Evolutionary conservation across 2,888 invertebrate species (phyloP).

Genomic region (Pyrrhia umbra): DNA sequence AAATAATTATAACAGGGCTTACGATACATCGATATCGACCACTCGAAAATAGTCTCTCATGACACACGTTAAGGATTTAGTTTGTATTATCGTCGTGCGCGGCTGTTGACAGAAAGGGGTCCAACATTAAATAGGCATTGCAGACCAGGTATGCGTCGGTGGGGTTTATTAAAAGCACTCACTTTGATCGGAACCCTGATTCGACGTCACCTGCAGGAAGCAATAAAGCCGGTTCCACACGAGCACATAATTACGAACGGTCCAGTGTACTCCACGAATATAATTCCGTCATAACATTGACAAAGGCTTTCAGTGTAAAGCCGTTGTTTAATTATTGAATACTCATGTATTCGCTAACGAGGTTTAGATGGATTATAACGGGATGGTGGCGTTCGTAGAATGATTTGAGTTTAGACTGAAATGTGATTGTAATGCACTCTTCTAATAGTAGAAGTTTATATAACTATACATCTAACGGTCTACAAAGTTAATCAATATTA

Average conservation of each 20-base stretch:
- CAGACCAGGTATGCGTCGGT: slow-evolving; percentile 64
- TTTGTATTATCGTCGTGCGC: slow-evolving; percentile 21
- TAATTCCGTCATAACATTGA: slow-evolving; percentile 77
- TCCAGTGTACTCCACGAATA: slow-evolving; percentile 70
- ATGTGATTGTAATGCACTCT: slow-evolving; percentile 4
- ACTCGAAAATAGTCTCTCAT: slow-evolving; percentile 42
- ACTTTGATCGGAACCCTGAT: slow-evolving; percentile 85
- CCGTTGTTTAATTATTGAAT: slow-evolving; percentile 77
- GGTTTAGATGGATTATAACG: slow-evolving; percentile 19
- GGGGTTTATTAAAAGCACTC: slow-evolving; percentile 87
- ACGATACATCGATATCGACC: slow-evolving; percentile 12
- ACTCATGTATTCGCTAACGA: slow-evolving; percentile 21
- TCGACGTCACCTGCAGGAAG: slow-evolving; percentile 86
- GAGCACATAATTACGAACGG: slow-evolving; percentile 79
- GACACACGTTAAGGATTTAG: slow-evolving; percentile 9
- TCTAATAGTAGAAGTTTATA: not conserved
- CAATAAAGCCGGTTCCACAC: slow-evolving; percentile 81
- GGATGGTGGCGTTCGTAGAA: slow-evolving; percentile 3
- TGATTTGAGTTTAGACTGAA: not conserved
- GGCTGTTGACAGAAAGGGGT: slow-evolving; percentile 39
- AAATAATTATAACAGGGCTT: slow-evolving; percentile 51
- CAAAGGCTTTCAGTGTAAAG: slow-evolving; percentile 80
- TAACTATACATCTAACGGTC: not conserved
- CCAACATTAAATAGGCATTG: slow-evolving; percentile 60
- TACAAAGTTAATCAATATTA: not conserved